Conservation (phyloP, 1,140 invertebrate genomes). For the Ips typographus region DNA sequence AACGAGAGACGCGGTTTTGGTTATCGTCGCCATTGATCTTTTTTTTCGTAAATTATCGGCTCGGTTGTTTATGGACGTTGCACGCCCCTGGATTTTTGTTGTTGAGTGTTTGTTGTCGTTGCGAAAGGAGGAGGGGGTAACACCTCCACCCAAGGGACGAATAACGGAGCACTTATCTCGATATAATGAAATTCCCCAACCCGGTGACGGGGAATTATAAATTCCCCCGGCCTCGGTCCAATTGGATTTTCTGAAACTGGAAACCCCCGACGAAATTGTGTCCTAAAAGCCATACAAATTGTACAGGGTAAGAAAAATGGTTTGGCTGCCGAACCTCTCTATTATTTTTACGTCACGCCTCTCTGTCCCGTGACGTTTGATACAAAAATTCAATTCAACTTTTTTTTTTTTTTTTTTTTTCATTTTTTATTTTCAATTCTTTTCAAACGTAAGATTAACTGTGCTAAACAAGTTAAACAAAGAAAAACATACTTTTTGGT, state of each 20-base stretch:
- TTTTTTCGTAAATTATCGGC: conserved; percentile 14
- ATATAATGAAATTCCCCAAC: conserved; percentile 20
- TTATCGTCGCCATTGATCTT: conserved; percentile 19
- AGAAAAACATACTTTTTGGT: no score
- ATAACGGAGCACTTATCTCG: conserved; percentile 12
- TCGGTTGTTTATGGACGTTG: conserved; percentile 4
- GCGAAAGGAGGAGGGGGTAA: neutral
- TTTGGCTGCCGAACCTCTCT: no score
- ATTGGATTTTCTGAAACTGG: conserved; percentile 18
- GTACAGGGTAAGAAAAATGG: no score
- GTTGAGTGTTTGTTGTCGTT: neutral
- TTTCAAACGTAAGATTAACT: no score
- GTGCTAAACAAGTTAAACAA: no score
- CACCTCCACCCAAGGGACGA: neutral
- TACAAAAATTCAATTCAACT: no score
- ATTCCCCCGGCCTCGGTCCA: conserved; percentile 9
- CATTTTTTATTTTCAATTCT: no score
- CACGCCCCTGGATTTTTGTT: neutral
- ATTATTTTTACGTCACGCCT: no score
- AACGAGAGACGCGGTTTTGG: neutral
- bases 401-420: no score
- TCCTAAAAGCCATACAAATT: no score
- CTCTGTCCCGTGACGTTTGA: no score
- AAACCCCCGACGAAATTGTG: neutral
- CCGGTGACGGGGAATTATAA: conserved; percentile 8